Base-by-base conservation (phyloP, 2,113 vertebrate species). In the Brachyhypopomus gauderio region DNA sequence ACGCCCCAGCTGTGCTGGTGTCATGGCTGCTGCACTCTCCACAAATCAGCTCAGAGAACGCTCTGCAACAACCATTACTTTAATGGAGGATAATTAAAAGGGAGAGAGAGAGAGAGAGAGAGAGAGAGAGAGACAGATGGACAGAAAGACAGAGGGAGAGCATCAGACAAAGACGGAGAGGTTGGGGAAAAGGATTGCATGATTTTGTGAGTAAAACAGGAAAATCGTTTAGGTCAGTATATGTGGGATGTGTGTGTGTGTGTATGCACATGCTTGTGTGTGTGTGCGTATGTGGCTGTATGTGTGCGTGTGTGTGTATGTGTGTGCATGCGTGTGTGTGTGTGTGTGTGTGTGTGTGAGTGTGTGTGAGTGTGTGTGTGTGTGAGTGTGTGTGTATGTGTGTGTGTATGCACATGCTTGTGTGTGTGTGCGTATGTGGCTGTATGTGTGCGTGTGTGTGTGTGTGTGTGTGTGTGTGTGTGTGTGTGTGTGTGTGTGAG, bases 1-100 rank as follows among this genome's bases (percentile, higher is more conserved):
- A 58, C 27, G 63, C 45, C 80, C 30, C 75, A 78, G 41, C 55
- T 81, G 83, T 23, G 72, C 60, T 59, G 60, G 63, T 80, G 75
- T 66, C 36, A 60, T 64, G 48, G 16, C 41, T 66, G 6, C 71
- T 16, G 41, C 17, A 20, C 41, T 22, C 81, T 55, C 4, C 79
- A 86, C 81, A 84, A 23, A 48, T 48, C 45, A 48, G 45, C 9
- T 48, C 45, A 9, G 36, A 69, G 38, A 4, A 64, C 16, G 58
- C 69, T 64, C 71, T 58, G 8, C 11, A 7, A 38, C 34, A 52
- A 19, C 11, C 56, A 73, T 72, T 77, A 45, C 34, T 52, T 56
- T 63, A 73, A 79, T 71, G 67, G 69, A 72, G 23, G 36, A 83
- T 72, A 78, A 73, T 78, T 63, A 73, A 62, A 25, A 12, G n/a